Base-by-base conservation (phyloP, 1,140 invertebrate genomes). In the Uloborus diversus region DNA sequence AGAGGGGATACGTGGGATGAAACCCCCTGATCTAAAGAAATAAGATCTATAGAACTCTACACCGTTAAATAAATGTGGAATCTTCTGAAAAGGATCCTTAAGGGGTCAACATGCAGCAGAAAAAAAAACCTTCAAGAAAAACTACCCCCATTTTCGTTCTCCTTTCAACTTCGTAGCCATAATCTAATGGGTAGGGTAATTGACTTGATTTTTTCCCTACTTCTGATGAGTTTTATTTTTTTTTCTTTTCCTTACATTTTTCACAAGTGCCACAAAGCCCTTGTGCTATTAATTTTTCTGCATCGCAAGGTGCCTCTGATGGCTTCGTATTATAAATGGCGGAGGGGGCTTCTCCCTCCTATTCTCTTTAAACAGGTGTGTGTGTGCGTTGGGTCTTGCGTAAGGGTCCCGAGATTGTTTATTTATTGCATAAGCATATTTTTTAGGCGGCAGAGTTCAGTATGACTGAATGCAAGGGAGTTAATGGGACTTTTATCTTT, bases 241-340 rank as follows among this genome's bases (percentile, higher is more conserved):
- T n/a, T n/a, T n/a, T n/a, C n/a, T n/a, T n/a, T n/a, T n/a, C n/a
- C n/a, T n/a, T n/a, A n/a, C 49, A 14, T 23, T 27, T 68, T 68
- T 68, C 20, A 17, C n/a, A 53, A 20, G n/a, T 68, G n/a, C 25
- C 25, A 37, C 25, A 37, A 62, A 62, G 13, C n/a, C 61, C 68
- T 56, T 70, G 33, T 25, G 47, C 68, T 70, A 70, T 70, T 70
- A 70, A 70, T 70, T 57, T 49, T 57, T 23, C n/a, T 53, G 49
- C n/a, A n/a, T n/a, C n/a, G n/a, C n/a, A 70, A 11, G 51, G 61
- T 25, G 28, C n/a, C 53, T 68, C 5, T 68, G 25, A 28, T 17
- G 68, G 27, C 1, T 53, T 20, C n/a, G 20, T 20, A 66, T 53
- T 56, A 37, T 57, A 70, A 70, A 70, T 70, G 68, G 51, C n/a